These are phyloP conservation scores for Xyrichtys novacula DNA, from an alignment of 2,797 vertebrate species.

Conservation along the genomic window DNA sequence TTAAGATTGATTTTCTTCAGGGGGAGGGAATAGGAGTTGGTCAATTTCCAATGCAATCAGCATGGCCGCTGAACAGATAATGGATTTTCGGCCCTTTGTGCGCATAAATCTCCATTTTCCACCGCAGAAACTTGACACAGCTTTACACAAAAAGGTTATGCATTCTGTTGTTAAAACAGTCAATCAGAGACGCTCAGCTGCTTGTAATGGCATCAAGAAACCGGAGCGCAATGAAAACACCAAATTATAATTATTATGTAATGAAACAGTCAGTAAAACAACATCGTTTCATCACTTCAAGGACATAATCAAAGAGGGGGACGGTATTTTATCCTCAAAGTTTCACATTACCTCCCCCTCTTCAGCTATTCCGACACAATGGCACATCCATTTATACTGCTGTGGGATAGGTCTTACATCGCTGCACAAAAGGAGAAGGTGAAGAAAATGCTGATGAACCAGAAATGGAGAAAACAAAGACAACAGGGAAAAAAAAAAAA, in stretches of 20 bases:
- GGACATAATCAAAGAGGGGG: background rate
- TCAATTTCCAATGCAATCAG: slow-evolving; percentile 56
- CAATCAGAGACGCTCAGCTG: slow-evolving; percentile 2
- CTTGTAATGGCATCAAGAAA: background rate
- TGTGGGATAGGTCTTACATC: slow-evolving; percentile 1
- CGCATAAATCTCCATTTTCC: slow-evolving; percentile 35
- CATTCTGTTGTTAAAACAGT: slow-evolving; percentile 13
- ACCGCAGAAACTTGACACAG: slow-evolving; percentile 29
- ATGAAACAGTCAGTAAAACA: background rate
- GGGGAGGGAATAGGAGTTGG: slow-evolving; percentile 25
- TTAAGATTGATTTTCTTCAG: slow-evolving; percentile 53
- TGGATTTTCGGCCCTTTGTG: slow-evolving; percentile 39
- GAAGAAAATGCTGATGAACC: slow-evolving; percentile 27
- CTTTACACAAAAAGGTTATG: background rate
- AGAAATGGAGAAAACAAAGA: slow-evolving; percentile 24
- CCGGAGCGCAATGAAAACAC: no score
- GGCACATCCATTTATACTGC: slow-evolving; percentile 11
- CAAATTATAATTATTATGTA: slow-evolving; percentile 1
- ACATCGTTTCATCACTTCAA: background rate
- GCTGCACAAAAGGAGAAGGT: slow-evolving; percentile 14
- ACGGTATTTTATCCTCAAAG: slow-evolving; percentile 2
- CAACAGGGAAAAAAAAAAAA: slow-evolving; percentile 11
- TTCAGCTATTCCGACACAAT: slow-evolving; percentile 5
- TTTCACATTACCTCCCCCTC: background rate
- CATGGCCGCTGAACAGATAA: slow-evolving; percentile 32